Evolutionary conservation across 1,140 invertebrate genomes (phyloP).

Genomic region (Heliconius himera): DNA sequence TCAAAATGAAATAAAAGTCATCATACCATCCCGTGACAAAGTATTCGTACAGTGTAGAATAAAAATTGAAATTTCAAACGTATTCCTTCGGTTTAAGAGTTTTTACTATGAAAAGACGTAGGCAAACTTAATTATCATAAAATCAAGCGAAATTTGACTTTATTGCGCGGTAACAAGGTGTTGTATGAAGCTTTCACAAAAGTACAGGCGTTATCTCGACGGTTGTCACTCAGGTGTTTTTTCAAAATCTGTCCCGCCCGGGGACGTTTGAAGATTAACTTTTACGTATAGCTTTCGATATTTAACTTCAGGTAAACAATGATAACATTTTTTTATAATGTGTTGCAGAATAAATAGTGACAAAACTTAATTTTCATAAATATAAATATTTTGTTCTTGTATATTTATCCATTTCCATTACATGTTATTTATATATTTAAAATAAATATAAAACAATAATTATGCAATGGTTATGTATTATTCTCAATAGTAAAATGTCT

Average conservation of each 20-base stretch:
- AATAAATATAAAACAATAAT: too few relatives aligned
- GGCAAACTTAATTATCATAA: neutral
- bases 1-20: neutral
- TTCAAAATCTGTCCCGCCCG: constrained; percentile 10
- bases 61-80: constrained; percentile 16
- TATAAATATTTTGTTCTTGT: too few relatives aligned
- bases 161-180: neutral
- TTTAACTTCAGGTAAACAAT: neutral
- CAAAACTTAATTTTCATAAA: too few relatives aligned
- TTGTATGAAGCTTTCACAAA: neutral
- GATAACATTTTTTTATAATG: neutral
- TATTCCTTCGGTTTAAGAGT: constrained; percentile 6
- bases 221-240: constrained; percentile 15
- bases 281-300: constrained; percentile 7
- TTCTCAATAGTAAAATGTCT: too few relatives aligned
- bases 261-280: constrained; percentile 15
- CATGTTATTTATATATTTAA: too few relatives aligned
- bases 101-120: neutral
- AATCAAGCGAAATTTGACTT: neutral
- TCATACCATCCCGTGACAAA: neutral
- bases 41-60: neutral
- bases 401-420: too few relatives aligned
- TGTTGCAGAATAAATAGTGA: neutral
- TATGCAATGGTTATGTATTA: too few relatives aligned
- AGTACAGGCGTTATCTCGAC: constrained; percentile 9